Conservation (phyloP, 2,113 vertebrate species). For the Crotalus tigris region DNA sequence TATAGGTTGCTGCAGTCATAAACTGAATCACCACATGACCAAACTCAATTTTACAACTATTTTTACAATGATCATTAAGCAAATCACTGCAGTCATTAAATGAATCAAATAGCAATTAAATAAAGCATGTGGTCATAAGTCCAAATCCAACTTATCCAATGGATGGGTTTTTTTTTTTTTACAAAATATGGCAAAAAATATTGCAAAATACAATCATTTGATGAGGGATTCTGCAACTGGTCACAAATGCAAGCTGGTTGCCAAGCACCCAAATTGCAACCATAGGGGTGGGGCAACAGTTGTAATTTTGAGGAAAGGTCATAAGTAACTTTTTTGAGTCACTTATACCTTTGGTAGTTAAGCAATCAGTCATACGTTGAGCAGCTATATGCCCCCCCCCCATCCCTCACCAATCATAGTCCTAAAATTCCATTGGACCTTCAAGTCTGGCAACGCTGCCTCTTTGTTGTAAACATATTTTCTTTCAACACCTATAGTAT, state of each 20-base stretch:
- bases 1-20: neutral
- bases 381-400: neutral
- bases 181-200: neutral
- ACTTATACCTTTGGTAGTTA: neutral
- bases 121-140: neutral
- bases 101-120: neutral
- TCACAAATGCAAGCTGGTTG: neutral
- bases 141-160: neutral
- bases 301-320: neutral
- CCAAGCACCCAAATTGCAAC: neutral
- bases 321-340: neutral
- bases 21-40: neutral
- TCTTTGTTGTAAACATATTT: neutral
- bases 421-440: neutral
- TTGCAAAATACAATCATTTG: neutral
- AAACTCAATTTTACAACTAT: neutral
- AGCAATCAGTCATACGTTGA: neutral
- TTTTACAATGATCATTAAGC: neutral
- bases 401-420: neutral
- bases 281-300: neutral
- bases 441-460: neutral
- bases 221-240: neutral
- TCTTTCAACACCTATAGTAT: neutral
- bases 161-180: neutral
- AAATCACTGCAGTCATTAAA: neutral